Percentiles rank a stretch among this genome's conserved stretches.
Evolutionary conservation across 1,140 invertebrate genomes (phyloP).

Genomic region (Eueides isabella): DNA sequence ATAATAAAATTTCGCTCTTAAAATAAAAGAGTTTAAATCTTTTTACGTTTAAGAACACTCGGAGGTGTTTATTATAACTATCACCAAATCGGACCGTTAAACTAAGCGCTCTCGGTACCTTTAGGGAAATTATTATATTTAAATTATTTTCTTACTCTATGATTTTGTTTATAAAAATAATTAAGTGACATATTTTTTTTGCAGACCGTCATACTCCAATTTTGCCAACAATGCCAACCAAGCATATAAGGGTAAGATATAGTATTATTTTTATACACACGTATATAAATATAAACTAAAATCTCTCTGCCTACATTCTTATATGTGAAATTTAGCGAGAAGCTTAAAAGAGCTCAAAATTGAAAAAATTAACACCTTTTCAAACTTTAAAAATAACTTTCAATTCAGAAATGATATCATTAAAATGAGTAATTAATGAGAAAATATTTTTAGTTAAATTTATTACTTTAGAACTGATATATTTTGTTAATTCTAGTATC

Average conservation of each 20-base stretch:
- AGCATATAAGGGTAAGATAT: conserved; percentile 53
- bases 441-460: background rate
- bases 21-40: too few species aligned
- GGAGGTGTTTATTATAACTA: too few species aligned
- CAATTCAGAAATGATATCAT: too few species aligned
- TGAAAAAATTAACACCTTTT: too few species aligned
- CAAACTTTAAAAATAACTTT: too few species aligned
- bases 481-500: background rate
- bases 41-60: too few species aligned
- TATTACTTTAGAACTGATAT: background rate
- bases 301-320: too few species aligned
- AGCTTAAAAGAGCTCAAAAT: too few species aligned
- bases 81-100: too few species aligned
- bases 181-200: conserved; percentile 31
- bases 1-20: too few species aligned
- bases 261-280: background rate
- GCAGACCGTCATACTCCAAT: conserved; percentile 54
- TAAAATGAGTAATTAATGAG: background rate
- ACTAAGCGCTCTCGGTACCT: background rate
- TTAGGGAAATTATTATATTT: background rate
- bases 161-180: background rate
- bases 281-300: background rate
- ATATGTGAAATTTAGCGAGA: too few species aligned
- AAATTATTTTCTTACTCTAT: too few species aligned
- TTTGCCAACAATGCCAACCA: conserved; percentile 52